Percentiles rank a stretch among this genome's conserved stretches.
phyloP scores from a whole-genome alignment of 2,113 vertebrate genomes.

The Tichodroma muraria region DNA sequence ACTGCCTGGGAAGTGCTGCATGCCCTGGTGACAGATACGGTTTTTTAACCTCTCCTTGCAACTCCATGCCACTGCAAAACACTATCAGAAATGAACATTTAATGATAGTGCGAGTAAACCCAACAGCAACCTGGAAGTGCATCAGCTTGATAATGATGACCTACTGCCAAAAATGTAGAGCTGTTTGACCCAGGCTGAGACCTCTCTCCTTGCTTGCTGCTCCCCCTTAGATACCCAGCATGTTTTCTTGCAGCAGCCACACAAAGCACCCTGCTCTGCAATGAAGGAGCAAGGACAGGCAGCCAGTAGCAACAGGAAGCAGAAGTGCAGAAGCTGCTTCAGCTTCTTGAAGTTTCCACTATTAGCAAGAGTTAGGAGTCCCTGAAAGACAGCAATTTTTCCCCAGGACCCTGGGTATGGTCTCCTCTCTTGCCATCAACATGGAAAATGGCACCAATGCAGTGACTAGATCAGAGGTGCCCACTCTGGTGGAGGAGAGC shows the following conservation, averaged over 20 bases:
- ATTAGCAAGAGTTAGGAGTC: not conserved
- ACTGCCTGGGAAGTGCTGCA: not conserved
- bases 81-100: not conserved
- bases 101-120: not conserved
- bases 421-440: not conserved
- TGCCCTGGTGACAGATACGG: not conserved
- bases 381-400: not conserved
- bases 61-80: not conserved
- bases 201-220: not conserved
- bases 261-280: not conserved
- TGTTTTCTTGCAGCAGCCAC: not conserved
- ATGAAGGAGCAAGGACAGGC: not conserved
- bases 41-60: not conserved
- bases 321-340: not conserved
- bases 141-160: not conserved
- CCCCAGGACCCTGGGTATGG: not conserved
- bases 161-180: not conserved
- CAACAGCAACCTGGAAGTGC: not conserved
- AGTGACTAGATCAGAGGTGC: not conserved
- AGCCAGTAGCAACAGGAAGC: not conserved
- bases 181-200: not conserved
- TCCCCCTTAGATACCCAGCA: not conserved
- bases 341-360: not conserved
- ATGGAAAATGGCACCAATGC: not conserved
- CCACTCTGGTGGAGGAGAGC: not conserved